Evolutionary conservation across 2,888 invertebrate species (phyloP), one percentile per base, ranked within the genome.

Genomic region (Rhaphigaster nebulosa): DNA sequence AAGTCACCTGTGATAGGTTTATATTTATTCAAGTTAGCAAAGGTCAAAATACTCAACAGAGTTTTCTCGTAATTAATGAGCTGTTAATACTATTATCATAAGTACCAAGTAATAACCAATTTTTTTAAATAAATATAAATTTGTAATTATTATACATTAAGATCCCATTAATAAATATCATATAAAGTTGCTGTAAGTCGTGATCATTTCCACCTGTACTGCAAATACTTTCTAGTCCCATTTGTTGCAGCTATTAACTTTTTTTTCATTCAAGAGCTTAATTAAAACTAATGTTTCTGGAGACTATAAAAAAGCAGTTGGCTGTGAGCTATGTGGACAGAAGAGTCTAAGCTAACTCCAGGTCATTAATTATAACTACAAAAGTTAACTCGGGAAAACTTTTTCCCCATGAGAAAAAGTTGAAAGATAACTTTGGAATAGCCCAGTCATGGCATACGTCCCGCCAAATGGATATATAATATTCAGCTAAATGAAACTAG

Each of bases 351-450:
- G 60, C 88, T 41, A 88, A 88, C 88, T 88, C 56, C 34, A 5
- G 20, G 23, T 45, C 60, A 88, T 88, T 65, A 88, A 88, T 88
- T 88, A 88, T 88, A 88, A 88, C 88, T 88, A 23, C 38, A n/a
- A 60, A 88, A 88, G 56, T 65, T 88, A 34, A 41, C 38, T 15
- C 41, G 41, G 88, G n/a, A 23, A 50, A 87, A 87, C 20, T 54
- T 87, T 54, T 87, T 87, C 12, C 54, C 29, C 87, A 87, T 87
- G 88, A n/a, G 88, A 38, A 88, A 88, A 88, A 88, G 54, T 65
- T 65, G 65, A 88, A 88, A 45, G 65, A 88, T 88, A 65, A 88
- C 26, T 88, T 56, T n/a, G 13, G 13, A 45, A 50, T 13, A 45
- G 45, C n/a, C 84, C n/a, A 50, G 84, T 84, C 84, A 84, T 13